phyloP scores from a whole-genome alignment of 2,113 vertebrate genomes.

The Odocoileus virginianus region DNA sequence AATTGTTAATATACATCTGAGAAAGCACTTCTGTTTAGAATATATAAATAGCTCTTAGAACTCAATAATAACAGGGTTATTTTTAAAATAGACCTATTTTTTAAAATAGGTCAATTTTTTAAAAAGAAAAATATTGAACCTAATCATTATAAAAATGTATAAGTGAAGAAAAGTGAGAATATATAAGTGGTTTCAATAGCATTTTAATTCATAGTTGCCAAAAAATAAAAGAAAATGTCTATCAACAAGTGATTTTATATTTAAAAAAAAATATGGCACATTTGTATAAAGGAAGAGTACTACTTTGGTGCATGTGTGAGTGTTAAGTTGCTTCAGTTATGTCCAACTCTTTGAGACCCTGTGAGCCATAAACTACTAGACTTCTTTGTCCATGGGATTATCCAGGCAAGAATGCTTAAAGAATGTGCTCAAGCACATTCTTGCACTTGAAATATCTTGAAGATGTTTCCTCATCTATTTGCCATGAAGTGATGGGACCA shows the following conservation, averaged over 20 bases:
- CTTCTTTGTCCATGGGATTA: neutral
- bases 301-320: too few relatives aligned
- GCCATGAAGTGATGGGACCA: neutral
- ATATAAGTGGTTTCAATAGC: neutral
- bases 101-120: neutral
- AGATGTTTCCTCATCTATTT: neutral
- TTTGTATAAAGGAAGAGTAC: neutral
- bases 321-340: neutral
- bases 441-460: too few relatives aligned
- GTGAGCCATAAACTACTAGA: neutral
- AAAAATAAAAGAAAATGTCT: neutral
- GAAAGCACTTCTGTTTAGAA: neutral
- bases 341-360: neutral
- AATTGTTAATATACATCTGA: neutral
- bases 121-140: neutral
- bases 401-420: neutral
- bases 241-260: neutral
- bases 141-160: neutral
- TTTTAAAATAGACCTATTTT: too few relatives aligned
- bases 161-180: neutral
- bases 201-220: neutral
- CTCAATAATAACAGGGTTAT: neutral
- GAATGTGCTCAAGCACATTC: too few relatives aligned
- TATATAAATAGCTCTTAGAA: neutral
- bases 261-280: neutral